phyloP scores from a whole-genome alignment of 2,797 vertebrate genomes.

The Chloroceryle amazona region DNA sequence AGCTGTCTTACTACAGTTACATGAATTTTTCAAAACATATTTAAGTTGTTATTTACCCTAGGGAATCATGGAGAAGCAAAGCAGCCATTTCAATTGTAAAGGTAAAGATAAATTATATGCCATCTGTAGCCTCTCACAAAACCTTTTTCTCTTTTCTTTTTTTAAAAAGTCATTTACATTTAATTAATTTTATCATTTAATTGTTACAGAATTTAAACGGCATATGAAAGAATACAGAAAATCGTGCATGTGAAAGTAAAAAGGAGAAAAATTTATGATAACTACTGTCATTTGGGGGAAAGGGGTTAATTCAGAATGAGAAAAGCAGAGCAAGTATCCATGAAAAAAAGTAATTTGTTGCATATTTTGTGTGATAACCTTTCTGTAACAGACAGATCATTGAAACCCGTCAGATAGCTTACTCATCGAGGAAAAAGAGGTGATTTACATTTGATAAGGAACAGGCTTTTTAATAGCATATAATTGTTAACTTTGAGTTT shows the following conservation, averaged over 20 bases:
- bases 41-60: conserved; percentile 48
- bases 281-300: background rate
- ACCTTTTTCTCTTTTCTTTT: conserved; percentile 7
- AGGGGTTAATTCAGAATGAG: conserved; percentile 9
- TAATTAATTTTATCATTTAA: conserved; percentile 73
- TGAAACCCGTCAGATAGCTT: conserved; percentile 4
- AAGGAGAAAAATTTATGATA: background rate
- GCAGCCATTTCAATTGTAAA: background rate
- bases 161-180: conserved; percentile 50
- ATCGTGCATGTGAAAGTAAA: background rate
- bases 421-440: background rate
- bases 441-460: conserved; percentile 56
- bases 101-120: conserved; percentile 41
- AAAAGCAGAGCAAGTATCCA: background rate
- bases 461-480: background rate
- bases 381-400: conserved; percentile 2
- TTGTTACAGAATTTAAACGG: conserved; percentile 51
- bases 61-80: conserved; percentile 25
- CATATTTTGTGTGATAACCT: background rate
- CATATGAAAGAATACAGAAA: conserved; percentile 10
- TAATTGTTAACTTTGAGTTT: conserved; percentile 45
- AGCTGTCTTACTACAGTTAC: background rate
- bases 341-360: conserved; percentile 9
- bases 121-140: background rate
- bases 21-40: conserved; percentile 33